Percentiles rank a stretch among this genome's conserved stretches.
Evolutionary conservation across 2,797 vertebrate species (phyloP).

Genomic region (Taeniopygia guttata): DNA sequence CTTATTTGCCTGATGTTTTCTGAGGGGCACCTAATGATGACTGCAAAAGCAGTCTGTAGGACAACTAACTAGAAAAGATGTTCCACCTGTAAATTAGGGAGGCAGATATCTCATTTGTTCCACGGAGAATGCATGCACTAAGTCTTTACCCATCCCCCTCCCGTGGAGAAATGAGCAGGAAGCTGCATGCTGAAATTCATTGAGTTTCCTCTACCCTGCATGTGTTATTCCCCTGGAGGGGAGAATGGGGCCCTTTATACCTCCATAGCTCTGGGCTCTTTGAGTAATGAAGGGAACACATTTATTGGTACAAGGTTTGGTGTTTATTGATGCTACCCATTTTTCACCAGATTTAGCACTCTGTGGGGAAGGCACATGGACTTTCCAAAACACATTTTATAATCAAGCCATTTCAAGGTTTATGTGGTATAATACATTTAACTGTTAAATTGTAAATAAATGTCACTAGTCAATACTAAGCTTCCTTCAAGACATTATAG

Average conservation of each 20-base stretch:
- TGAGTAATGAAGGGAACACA: conserved; percentile 73
- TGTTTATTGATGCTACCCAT: conserved; percentile 79
- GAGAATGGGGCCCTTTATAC: conserved; percentile 66
- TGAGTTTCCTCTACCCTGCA: conserved; percentile 39
- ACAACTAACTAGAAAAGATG: background rate
- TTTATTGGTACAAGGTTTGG: conserved; percentile 75
- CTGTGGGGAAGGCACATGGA: conserved; percentile 75
- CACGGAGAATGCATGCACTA: background rate
- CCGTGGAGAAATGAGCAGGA: conserved; percentile 20
- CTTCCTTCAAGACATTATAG: conserved; percentile 47
- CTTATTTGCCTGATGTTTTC: background rate
- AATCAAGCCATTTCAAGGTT: conserved; percentile 77
- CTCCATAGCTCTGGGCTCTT: conserved; percentile 43
- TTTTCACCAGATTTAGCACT: conserved; percentile 79
- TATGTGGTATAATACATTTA: conserved; percentile 68
- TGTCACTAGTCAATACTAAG: conserved; percentile 57
- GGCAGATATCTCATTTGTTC: background rate
- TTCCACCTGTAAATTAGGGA: background rate
- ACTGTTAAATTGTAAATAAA: conserved; percentile 76
- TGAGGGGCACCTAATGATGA: background rate
- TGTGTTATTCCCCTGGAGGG: conserved; percentile 54
- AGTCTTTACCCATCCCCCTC: background rate
- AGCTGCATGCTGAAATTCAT: conserved; percentile 16
- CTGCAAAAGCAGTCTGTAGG: background rate
- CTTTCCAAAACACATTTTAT: conserved; percentile 76